phyloP scores from a whole-genome alignment of 2,888 invertebrate genomes.

The Hydriomena furcata region DNA sequence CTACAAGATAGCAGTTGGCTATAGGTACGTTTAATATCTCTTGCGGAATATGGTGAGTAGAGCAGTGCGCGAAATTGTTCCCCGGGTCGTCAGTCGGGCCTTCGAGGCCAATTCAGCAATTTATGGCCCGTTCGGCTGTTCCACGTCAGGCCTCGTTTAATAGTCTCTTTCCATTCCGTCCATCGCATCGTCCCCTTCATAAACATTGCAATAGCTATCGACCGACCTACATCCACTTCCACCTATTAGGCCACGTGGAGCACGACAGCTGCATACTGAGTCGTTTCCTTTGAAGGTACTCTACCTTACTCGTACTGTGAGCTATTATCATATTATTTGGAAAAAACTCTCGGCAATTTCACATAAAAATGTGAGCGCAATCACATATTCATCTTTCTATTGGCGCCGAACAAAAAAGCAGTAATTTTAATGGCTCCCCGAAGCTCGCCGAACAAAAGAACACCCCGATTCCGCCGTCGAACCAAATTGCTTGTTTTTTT shows the following conservation, averaged over 20 bases:
- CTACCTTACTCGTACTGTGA: conserved; percentile 3
- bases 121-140: conserved; percentile 10
- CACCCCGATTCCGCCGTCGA: conserved; percentile 46
- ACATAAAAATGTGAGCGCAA: conserved; percentile 38
- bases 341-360: conserved; percentile 40
- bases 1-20: background rate
- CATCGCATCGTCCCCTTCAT: conserved; percentile 38
- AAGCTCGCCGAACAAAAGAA: conserved; percentile 54
- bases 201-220: conserved; percentile 50
- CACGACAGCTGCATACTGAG: conserved; percentile 41
- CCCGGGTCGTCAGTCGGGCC: background rate
- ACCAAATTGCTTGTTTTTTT: conserved; percentile 60
- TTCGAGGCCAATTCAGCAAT: conserved; percentile 10
- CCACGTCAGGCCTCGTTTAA: conserved; percentile 31
- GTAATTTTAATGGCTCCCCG: conserved; percentile 56
- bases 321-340: conserved; percentile 37
- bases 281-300: conserved; percentile 24
- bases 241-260: conserved; percentile 30
- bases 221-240: conserved; percentile 45
- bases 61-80: background rate
- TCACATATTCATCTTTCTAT: conserved; percentile 46
- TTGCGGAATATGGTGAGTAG: background rate
- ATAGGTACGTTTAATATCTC: conserved; percentile 1
- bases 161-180: conserved; percentile 43
- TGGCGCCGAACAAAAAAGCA: conserved; percentile 48